These are phyloP conservation scores for Leptinotarsa peninsularis DNA, from an alignment of 2,888 invertebrate genomes.

Conservation along the genomic window DNA sequence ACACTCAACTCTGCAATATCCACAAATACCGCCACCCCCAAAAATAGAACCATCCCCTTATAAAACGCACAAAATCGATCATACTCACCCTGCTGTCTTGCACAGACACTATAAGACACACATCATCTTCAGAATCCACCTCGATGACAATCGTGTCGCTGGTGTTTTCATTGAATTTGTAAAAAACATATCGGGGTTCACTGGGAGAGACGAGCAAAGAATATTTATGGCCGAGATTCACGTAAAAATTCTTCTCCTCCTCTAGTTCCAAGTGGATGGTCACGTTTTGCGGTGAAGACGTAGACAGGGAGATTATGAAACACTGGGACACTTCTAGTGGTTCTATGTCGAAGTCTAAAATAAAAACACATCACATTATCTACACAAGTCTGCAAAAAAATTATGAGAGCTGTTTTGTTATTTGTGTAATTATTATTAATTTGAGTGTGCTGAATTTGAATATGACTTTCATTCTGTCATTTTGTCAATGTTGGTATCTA, in stretches of 20 bases:
- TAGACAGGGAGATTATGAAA: slow-evolving; percentile 63
- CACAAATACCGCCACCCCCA: no score
- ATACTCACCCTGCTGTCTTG: slow-evolving; percentile 78
- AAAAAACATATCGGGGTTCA: slow-evolving; percentile 74
- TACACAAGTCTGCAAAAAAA: background rate
- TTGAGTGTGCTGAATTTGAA: no score
- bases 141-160: slow-evolving; percentile 70
- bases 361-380: background rate
- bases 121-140: slow-evolving; percentile 74
- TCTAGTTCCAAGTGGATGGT: slow-evolving; percentile 72
- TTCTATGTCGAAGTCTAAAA: slow-evolving; percentile 41
- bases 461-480: no score
- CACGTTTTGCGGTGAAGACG: slow-evolving; percentile 72
- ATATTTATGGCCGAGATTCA: slow-evolving; percentile 65
- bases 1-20: no score
- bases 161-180: slow-evolving; percentile 66
- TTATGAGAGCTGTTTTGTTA: no score
- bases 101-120: slow-evolving; percentile 83
- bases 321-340: slow-evolving; percentile 49
- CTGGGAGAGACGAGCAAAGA: slow-evolving; percentile 66
- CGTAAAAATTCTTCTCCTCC: slow-evolving; percentile 72
- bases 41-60: no score
- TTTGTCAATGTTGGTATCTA: no score
- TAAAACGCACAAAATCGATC: background rate
- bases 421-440: no score